Evolutionary conservation across 2,888 invertebrate genomes (phyloP).

Genomic region (Brachypterus glaber): DNA sequence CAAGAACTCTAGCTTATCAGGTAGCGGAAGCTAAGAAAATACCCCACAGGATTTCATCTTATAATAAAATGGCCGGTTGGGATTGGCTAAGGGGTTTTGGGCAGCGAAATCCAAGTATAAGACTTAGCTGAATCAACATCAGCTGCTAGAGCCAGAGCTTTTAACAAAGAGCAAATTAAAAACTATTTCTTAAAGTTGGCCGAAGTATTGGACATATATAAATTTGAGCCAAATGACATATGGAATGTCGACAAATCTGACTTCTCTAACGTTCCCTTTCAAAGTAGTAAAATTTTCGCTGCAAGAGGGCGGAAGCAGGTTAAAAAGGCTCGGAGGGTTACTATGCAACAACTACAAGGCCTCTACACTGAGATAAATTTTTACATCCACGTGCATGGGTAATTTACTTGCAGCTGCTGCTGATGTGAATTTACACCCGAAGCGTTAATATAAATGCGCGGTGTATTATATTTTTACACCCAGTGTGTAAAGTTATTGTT

Average conservation of each 20-base stretch:
- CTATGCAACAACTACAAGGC: no score
- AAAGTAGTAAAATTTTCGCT: constrained; percentile 31
- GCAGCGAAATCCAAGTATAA: constrained; percentile 3
- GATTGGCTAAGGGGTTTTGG: neutral
- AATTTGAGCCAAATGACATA: constrained; percentile 15
- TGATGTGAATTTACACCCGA: no score
- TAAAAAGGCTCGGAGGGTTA: no score
- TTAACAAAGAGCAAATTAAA: constrained; percentile 12
- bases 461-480: no score
- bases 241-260: constrained; percentile 34
- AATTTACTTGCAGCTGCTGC: no score
- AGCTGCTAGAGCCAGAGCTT: constrained; percentile 13
- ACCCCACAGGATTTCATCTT: constrained; percentile 2
- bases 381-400: no score
- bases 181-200: constrained; percentile 10
- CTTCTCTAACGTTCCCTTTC: constrained; percentile 36
- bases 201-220: constrained; percentile 12
- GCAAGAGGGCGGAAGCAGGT: constrained; percentile 36
- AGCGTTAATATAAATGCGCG: no score
- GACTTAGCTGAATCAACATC: neutral
- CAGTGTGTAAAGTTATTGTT: no score
- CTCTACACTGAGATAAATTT: no score
- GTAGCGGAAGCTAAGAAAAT: constrained; percentile 6
- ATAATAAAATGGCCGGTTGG: constrained; percentile 2
- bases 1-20: constrained; percentile 9